Percentiles rank a stretch among this genome's conserved stretches.
phyloP scores from a whole-genome alignment of 64 coral and sea anemone species.

The Cladopsammia gracilis region DNA sequence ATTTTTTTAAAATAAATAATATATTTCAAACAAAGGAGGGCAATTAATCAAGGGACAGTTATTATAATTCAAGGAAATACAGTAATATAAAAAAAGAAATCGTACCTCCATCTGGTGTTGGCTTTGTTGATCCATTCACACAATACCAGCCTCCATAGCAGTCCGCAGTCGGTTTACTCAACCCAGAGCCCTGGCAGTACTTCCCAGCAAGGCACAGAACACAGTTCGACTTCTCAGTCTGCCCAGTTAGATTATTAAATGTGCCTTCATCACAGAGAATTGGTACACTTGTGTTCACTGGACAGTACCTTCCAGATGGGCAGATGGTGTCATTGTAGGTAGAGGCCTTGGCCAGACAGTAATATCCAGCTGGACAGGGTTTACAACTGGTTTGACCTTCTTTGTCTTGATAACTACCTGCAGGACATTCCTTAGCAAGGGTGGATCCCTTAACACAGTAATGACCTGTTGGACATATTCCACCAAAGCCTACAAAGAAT shows the following conservation, averaged over 20 bases:
- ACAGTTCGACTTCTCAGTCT: constrained; percentile 71
- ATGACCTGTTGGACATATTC: constrained; percentile 76
- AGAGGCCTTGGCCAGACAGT: constrained; percentile 67
- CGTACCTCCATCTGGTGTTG: constrained; percentile 87
- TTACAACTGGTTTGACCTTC: constrained; percentile 75
- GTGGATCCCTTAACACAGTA: constrained; percentile 70
- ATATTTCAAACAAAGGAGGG: too few relatives aligned
- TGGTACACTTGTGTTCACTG: constrained; percentile 82
- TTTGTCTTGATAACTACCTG: constrained; percentile 87
- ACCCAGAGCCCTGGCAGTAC: constrained; percentile 85
- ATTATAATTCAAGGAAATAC: too few relatives aligned
- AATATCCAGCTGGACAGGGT: constrained; percentile 74
- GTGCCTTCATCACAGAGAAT: constrained; percentile 79
- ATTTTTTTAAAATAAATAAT: too few relatives aligned
- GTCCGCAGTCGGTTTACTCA: constrained; percentile 80
- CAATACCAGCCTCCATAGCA: constrained; percentile 97
- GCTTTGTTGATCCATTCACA: constrained; percentile 78
- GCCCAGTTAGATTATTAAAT: constrained; percentile 84
- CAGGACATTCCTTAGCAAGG: constrained; percentile 76
- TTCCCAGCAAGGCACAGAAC: constrained; percentile 86
- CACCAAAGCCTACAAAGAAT: constrained; percentile 68
- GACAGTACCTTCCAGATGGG: constrained; percentile 89
- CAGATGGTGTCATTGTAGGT: constrained; percentile 58
- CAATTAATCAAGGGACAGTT: too few relatives aligned
- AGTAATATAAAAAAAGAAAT: too few relatives aligned